Conservation (phyloP, 2,888 invertebrate species). For the Agonopterix heracliana region DNA sequence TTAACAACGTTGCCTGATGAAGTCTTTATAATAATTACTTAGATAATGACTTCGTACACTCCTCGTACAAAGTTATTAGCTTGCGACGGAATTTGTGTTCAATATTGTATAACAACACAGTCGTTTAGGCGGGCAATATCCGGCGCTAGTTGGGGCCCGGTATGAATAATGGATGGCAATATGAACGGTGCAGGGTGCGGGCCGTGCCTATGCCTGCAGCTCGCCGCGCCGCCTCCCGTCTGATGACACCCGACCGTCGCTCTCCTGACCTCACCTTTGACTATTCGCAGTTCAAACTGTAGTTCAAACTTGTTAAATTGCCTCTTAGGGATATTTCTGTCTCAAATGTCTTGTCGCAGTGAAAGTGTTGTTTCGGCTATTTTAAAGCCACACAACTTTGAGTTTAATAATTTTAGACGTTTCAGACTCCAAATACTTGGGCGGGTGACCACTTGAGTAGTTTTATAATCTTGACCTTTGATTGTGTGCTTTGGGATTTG, state of each 20-base stretch:
- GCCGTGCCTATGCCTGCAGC: neutral
- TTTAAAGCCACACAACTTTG: neutral
- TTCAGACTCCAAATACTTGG: too few relatives aligned
- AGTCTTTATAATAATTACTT: too few relatives aligned
- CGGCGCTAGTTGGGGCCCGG: constrained; percentile 4
- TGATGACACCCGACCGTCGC: neutral
- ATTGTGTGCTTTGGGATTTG: too few relatives aligned
- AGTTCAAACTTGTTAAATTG: neutral
- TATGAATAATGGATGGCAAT: constrained; percentile 13
- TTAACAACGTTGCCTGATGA: too few relatives aligned
- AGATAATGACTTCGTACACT: too few relatives aligned
- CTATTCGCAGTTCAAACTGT: neutral
- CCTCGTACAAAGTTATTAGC: neutral
- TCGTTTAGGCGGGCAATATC: constrained; percentile 13
- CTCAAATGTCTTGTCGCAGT: neutral
- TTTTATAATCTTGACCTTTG: too few relatives aligned
- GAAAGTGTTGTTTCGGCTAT: neutral
- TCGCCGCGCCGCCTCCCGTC: neutral
- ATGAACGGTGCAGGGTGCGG: neutral
- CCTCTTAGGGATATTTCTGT: neutral
- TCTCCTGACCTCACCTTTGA: neutral
- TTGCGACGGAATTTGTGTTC: constrained; percentile 6
- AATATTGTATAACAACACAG: constrained; percentile 4
- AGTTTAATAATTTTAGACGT: too few relatives aligned
- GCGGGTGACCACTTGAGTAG: too few relatives aligned